Evolutionary conservation across 1,140 invertebrate species (phyloP).

Genomic region (Helicoverpa armigera): DNA sequence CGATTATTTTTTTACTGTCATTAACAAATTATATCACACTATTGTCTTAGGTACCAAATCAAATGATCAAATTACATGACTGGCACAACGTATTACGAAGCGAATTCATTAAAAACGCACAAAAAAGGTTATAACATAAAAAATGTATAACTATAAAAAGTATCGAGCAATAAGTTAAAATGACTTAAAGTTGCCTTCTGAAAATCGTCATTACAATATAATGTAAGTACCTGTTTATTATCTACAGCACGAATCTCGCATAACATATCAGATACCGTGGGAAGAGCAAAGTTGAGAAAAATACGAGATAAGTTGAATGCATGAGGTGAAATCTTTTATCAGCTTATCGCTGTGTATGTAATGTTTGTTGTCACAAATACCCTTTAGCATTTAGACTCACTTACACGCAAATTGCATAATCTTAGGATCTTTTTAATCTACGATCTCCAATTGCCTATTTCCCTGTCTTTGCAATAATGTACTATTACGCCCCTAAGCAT

Average conservation of each 20-base stretch:
- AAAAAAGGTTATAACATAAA: conserved; percentile 16
- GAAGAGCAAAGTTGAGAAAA: conserved; percentile 50
- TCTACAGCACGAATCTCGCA: conserved; percentile 49
- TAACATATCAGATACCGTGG: conserved; percentile 52
- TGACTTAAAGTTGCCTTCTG: conserved; percentile 21
- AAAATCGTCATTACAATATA: conserved; percentile 27
- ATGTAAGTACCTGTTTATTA: conserved; percentile 35
- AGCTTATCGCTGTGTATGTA: conserved; percentile 20
- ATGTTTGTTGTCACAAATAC: conserved; percentile 31
- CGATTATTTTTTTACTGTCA: background rate
- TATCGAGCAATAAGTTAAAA: background rate
- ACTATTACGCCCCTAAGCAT: too few species aligned
- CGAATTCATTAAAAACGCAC: background rate
- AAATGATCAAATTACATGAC: background rate
- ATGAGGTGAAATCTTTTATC: conserved; percentile 51
- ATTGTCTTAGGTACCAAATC: background rate
- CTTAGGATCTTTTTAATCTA: background rate
- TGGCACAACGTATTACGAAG: background rate
- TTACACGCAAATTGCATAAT: too few species aligned
- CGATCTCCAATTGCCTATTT: too few species aligned
- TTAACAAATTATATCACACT: background rate
- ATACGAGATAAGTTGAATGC: conserved; percentile 37
- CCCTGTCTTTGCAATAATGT: too few species aligned
- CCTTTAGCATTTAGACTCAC: conserved; percentile 7
- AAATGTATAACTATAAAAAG: background rate